Evolutionary conservation across 2,888 invertebrate genomes (phyloP).

Genomic region (Venusia cambrica): DNA sequence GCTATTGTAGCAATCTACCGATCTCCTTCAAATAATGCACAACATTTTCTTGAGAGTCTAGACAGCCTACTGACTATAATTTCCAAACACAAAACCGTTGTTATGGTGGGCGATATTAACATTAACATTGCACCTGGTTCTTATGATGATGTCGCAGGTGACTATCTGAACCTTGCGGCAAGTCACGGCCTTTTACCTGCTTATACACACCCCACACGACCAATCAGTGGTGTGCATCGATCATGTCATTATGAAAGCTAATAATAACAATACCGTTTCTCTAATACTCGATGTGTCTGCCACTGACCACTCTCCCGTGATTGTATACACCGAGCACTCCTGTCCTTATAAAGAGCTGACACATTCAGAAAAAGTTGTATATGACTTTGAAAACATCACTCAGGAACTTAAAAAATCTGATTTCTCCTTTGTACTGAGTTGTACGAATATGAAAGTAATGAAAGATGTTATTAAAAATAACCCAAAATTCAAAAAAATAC

Average conservation of each 20-base stretch:
- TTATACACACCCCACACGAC: background rate
- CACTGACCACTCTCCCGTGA: conserved; percentile 1
- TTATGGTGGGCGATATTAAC: conserved; percentile 3
- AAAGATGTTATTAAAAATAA: no score
- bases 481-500: background rate
- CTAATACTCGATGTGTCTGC: background rate
- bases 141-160: background rate
- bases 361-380: background rate
- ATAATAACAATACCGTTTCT: background rate
- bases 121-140: background rate
- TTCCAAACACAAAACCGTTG: no score
- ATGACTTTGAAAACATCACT: background rate
- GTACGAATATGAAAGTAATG: background rate
- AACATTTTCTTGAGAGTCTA: no score
- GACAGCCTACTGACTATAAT: no score
- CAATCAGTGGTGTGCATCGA: background rate
- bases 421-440: background rate
- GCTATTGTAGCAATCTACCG: no score
- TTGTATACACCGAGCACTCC: background rate
- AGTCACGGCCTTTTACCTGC: background rate
- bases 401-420: background rate
- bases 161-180: background rate
- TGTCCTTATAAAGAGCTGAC: background rate
- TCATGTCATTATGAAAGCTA: conserved; percentile 1
- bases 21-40: no score